Evolutionary conservation across 2,888 invertebrate genomes (phyloP).

Genomic region (Melieria omissa): DNA sequence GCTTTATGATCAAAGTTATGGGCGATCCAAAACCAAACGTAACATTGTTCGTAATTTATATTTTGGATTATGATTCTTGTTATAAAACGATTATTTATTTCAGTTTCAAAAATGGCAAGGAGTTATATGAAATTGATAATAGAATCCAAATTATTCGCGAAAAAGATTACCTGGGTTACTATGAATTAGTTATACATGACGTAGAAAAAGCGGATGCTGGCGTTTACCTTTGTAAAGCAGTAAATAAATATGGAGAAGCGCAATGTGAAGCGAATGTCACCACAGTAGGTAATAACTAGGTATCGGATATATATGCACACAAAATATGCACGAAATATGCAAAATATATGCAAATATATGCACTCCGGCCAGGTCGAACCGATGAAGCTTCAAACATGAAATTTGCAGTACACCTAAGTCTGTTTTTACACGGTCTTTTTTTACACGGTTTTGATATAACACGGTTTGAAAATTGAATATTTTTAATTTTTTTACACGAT

Average conservation of each 20-base stretch:
- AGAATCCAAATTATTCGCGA: slow-evolving; percentile 79
- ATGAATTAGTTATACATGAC: slow-evolving; percentile 86
- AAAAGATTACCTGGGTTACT: slow-evolving; percentile 83
- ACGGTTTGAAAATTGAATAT: no score
- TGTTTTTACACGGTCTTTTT: no score
- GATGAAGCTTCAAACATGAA: no score
- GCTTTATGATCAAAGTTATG: slow-evolving; percentile 88
- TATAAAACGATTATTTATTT: slow-evolving; percentile 6
- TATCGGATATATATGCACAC: no score
- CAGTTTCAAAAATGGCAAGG: slow-evolving; percentile 84
- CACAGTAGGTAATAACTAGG: slow-evolving; percentile 80
- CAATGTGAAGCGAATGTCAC: slow-evolving; percentile 80
- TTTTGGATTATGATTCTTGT: not conserved
- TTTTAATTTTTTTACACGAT: no score
- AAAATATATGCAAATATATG: no score
- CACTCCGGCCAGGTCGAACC: no score
- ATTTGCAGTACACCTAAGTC: no score
- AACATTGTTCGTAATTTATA: slow-evolving; percentile 80
- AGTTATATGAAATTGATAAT: slow-evolving; percentile 75
- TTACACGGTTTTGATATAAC: no score
- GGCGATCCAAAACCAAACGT: slow-evolving; percentile 91
- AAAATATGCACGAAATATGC: no score
- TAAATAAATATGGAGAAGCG: slow-evolving; percentile 83
- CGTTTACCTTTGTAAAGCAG: slow-evolving; percentile 84
- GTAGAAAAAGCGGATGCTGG: slow-evolving; percentile 84